Percentiles rank a stretch among this genome's conserved stretches.
Evolutionary conservation across 2,797 vertebrate genomes (phyloP).

Genomic region (Sphenopsis melanotis): DNA sequence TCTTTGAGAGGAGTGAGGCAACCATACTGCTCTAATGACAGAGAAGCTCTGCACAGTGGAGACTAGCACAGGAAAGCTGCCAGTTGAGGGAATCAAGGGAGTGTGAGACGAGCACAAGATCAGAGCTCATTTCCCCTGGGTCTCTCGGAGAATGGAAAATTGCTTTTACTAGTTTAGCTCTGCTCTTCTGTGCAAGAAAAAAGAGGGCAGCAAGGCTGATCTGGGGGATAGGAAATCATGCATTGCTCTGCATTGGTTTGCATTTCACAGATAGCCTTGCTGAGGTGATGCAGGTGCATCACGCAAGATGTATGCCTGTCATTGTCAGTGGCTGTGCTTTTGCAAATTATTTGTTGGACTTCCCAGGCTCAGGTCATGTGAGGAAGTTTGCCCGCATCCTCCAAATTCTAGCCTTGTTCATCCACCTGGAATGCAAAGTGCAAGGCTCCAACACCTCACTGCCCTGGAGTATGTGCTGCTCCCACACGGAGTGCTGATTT

Average conservation of each 20-base stretch:
- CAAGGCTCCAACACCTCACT: background rate
- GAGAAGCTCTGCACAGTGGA: background rate
- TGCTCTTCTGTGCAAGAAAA: background rate
- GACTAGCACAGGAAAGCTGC: background rate
- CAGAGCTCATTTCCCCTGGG: background rate
- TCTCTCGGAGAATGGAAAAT: background rate
- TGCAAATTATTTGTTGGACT: background rate
- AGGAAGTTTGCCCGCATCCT: background rate
- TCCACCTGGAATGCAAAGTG: background rate
- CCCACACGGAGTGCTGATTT: background rate
- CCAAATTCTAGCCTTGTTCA: background rate
- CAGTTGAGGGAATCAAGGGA: background rate
- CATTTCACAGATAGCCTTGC: background rate
- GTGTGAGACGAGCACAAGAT: background rate
- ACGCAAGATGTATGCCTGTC: background rate
- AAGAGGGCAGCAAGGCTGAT: background rate
- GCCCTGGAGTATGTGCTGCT: background rate
- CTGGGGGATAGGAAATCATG: background rate
- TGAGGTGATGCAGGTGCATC: background rate
- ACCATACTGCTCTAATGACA: background rate
- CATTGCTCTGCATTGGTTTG: background rate
- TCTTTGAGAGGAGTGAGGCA: background rate
- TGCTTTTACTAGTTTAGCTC: conserved; percentile 6
- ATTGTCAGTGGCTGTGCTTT: background rate
- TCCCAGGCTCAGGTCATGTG: background rate